phyloP scores from a whole-genome alignment of 2,797 vertebrate species.

The Cuniculus paca region DNA sequence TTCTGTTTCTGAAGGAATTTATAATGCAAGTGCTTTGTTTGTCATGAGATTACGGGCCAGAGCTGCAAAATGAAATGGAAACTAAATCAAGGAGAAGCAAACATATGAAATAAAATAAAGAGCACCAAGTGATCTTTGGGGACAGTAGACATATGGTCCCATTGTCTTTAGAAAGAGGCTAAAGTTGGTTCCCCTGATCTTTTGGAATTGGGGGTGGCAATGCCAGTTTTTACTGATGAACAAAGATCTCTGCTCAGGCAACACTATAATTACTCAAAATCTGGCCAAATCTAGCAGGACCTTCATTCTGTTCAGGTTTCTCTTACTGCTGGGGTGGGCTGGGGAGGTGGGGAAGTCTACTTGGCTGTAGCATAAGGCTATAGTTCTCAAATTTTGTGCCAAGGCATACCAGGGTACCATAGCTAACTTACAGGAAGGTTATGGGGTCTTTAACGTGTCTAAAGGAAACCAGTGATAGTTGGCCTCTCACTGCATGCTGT shows the following conservation, averaged over 20 bases:
- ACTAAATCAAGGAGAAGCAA: background rate
- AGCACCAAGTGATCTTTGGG: background rate
- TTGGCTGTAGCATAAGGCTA: background rate
- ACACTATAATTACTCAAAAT: background rate
- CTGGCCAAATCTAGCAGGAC: too few relatives aligned
- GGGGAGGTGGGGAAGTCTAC: background rate
- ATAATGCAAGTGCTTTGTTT: constrained; percentile 4
- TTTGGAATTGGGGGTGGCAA: background rate
- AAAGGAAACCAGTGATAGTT: background rate
- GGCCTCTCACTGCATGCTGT: background rate
- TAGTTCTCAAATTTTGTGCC: background rate
- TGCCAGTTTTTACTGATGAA: background rate
- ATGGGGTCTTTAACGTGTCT: background rate
- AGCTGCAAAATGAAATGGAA: constrained; percentile 29
- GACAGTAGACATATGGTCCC: background rate
- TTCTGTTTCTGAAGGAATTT: constrained; percentile 55
- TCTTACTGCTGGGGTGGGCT: background rate
- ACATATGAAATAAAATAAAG: background rate
- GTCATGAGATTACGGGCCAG: constrained; percentile 8
- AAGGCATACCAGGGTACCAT: background rate
- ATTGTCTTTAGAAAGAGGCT: background rate
- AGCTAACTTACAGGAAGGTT: background rate
- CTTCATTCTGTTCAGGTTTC: background rate
- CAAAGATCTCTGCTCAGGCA: background rate
- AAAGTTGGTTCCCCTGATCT: too few relatives aligned